Evolutionary conservation across 1,140 invertebrate species (phyloP).

Genomic region (Ips nitidus): DNA sequence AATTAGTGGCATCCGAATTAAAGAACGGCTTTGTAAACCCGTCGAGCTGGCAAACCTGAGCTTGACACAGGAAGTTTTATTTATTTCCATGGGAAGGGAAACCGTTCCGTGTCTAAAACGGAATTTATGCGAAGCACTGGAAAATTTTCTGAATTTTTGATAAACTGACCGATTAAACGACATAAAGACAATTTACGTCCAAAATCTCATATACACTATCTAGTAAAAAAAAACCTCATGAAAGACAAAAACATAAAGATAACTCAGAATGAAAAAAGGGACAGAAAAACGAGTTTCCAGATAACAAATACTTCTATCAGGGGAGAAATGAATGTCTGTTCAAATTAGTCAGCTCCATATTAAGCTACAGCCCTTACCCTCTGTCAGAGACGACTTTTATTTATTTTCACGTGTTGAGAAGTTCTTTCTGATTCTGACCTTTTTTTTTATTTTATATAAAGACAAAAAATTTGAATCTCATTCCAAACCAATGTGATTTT

Average conservation of each 20-base stretch:
- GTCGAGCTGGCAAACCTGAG: constrained; percentile 5
- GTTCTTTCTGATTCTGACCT: not conserved
- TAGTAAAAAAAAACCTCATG: not conserved
- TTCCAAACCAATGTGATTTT: too few relatives aligned
- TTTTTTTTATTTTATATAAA: too few relatives aligned
- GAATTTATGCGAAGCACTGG: not conserved
- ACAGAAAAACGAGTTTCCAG: constrained; percentile 12
- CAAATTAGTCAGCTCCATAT: constrained; percentile 31
- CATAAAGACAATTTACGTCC: too few relatives aligned
- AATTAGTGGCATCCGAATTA: constrained; percentile 13
- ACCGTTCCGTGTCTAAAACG: not conserved
- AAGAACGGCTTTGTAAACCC: constrained; percentile 8
- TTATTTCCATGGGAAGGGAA: constrained; percentile 7
- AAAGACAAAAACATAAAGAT: constrained; percentile 24
- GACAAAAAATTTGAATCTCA: too few relatives aligned
- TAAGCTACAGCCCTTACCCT: constrained; percentile 21
- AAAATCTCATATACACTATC: not conserved
- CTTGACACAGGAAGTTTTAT: constrained; percentile 13
- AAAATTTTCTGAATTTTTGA: not conserved
- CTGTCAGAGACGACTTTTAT: constrained; percentile 24
- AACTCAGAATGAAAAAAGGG: constrained; percentile 6
- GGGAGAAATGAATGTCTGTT: constrained; percentile 33
- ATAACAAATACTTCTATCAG: constrained; percentile 32
- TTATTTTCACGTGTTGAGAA: constrained; percentile 17
- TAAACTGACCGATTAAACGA: too few relatives aligned